These are phyloP conservation scores for Aspidoscelis tigris DNA, from an alignment of 2,113 vertebrate species.

Conservation along the genomic window DNA sequence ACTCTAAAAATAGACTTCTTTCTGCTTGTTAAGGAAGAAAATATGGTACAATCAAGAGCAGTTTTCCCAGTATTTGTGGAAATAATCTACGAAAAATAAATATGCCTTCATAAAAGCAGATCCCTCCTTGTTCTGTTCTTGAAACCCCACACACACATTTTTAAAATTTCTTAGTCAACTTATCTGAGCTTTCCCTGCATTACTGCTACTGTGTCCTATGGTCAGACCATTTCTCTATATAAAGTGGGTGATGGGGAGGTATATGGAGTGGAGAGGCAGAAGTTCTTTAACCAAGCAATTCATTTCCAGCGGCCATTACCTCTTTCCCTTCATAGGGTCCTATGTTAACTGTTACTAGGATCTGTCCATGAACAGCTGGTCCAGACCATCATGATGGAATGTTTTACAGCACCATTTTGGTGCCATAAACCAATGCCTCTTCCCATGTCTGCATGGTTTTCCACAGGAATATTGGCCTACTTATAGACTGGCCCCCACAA, in stretches of 20 bases:
- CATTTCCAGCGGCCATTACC: neutral
- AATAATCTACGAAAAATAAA: neutral
- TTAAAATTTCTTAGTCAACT: too few species aligned
- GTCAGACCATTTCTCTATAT: neutral
- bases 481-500: too few species aligned
- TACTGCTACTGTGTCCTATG: neutral
- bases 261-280: neutral
- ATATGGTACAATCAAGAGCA: neutral
- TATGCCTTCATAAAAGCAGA: neutral
- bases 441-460: neutral
- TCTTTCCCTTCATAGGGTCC: neutral
- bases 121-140: neutral
- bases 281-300: neutral
- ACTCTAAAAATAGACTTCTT: neutral
- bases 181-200: too few species aligned
- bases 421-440: neutral
- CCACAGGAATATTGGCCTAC: too few species aligned
- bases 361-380: too few species aligned
- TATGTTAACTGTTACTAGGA: too few species aligned
- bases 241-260: too few species aligned
- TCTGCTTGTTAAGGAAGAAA: neutral
- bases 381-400: too few species aligned
- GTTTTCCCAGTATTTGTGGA: neutral
- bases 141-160: neutral
- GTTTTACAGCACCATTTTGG: neutral